Conservation (phyloP, 2,113 vertebrate species). For the Rhadina sibilatrix region DNA sequence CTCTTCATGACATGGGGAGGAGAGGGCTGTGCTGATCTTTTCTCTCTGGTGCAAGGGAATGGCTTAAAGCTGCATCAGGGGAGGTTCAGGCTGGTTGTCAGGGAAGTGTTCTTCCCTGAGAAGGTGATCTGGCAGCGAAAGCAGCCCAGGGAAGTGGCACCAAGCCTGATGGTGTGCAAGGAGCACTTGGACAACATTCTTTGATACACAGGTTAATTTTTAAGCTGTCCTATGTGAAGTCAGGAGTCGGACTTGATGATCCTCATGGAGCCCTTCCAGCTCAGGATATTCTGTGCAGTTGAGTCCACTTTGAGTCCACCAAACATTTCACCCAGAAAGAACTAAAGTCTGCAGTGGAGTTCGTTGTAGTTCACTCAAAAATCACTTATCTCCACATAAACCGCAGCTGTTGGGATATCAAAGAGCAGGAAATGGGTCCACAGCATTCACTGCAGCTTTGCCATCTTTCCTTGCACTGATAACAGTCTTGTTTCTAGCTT, state of each 20-base stretch:
- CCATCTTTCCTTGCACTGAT: background rate
- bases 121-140: background rate
- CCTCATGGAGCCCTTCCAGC: background rate
- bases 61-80: background rate
- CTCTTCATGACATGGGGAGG: rapidly evolving
- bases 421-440: background rate
- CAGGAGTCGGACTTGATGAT: background rate
- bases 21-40: background rate
- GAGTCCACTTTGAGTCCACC: background rate
- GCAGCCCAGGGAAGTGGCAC: background rate
- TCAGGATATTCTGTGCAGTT: background rate
- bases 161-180: background rate
- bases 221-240: background rate
- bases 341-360: background rate
- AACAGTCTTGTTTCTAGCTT: background rate
- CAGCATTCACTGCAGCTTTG: background rate
- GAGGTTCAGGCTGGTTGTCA: background rate
- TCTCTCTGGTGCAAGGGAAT: background rate
- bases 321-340: background rate
- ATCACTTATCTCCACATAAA: background rate
- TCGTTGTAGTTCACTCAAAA: background rate
- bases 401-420: background rate
- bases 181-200: background rate
- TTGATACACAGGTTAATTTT: background rate
- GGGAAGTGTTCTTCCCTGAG: background rate